Evolutionary conservation across 2,797 vertebrate species (phyloP).

Genomic region (Erpetoichthys calabaricus): DNA sequence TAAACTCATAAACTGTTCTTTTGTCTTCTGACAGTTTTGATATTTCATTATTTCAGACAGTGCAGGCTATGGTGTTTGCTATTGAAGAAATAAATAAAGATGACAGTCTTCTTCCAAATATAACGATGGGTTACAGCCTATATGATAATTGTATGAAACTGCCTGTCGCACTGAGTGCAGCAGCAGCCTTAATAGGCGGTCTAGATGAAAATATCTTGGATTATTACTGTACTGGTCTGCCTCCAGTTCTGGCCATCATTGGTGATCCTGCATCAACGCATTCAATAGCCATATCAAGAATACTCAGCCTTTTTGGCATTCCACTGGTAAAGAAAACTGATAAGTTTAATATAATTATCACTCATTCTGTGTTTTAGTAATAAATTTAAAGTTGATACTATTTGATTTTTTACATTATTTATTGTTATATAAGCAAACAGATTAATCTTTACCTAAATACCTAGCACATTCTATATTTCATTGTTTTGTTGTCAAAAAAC

Average conservation of each 20-base stretch:
- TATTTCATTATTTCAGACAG: constrained; percentile 28
- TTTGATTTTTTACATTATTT: too few relatives aligned
- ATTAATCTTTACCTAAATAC: too few relatives aligned
- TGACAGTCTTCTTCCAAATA: constrained; percentile 29
- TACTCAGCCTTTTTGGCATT: constrained; percentile 27
- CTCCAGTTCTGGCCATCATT: constrained; percentile 28
- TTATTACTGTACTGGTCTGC: constrained; percentile 17
- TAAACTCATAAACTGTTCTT: not conserved
- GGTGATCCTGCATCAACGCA: constrained; percentile 36
- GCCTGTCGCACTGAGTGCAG: constrained; percentile 25
- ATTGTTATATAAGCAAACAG: too few relatives aligned
- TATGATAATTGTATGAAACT: constrained; percentile 33
- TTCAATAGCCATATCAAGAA: constrained; percentile 32
- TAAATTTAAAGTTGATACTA: too few relatives aligned
- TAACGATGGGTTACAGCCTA: constrained; percentile 35
- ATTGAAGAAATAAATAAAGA: constrained; percentile 35
- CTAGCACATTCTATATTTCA: too few relatives aligned
- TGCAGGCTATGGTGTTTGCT: constrained; percentile 36
- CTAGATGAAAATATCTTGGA: constrained; percentile 12
- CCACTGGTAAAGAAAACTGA: constrained; percentile 27
- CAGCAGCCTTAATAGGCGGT: constrained; percentile 11
- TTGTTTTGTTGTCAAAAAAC: too few relatives aligned
- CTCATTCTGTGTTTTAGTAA: too few relatives aligned
- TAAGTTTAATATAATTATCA: not conserved
- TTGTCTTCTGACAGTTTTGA: constrained; percentile 22